Conservation (phyloP, 2,113 vertebrate genomes). For the Acanthisitta chloris region DNA sequence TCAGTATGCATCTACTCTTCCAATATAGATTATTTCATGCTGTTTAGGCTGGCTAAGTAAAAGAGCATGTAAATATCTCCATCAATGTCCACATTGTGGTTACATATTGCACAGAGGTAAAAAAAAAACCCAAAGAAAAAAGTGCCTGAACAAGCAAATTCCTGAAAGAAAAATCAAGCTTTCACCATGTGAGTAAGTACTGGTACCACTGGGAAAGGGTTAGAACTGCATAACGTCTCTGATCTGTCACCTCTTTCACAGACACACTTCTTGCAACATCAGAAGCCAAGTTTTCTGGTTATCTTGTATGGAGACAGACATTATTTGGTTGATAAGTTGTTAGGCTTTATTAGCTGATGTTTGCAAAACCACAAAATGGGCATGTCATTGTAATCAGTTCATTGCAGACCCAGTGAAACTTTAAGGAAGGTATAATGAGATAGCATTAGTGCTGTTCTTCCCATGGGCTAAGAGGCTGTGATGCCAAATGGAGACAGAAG, state of each 20-base stretch:
- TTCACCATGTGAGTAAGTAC: not conserved
- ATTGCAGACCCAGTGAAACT: rapidly evolving
- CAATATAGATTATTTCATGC: not conserved
- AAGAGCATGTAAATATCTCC: not conserved
- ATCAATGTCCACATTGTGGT: not conserved
- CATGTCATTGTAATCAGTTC: not conserved
- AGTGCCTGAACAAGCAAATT: not conserved
- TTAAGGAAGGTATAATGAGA: not conserved
- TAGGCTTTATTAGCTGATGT: not conserved
- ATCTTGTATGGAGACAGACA: not conserved
- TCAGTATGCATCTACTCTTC: not conserved
- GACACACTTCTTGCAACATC: not conserved
- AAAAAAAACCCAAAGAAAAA: not conserved
- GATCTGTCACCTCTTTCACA: not conserved
- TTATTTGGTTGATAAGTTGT: not conserved
- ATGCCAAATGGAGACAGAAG: not conserved
- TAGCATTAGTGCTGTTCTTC: not conserved
- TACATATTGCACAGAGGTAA: not conserved
- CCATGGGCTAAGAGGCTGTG: not conserved
- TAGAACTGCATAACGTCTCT: not conserved
- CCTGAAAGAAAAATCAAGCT: not conserved
- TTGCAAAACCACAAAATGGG: not conserved
- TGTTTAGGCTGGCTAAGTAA: not conserved
- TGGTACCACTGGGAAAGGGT: not conserved
- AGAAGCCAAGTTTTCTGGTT: not conserved